Percentiles rank a stretch among this genome's conserved stretches.
phyloP scores from a whole-genome alignment of 2,113 vertebrate genomes.

The Drymodes brunneopygia region DNA sequence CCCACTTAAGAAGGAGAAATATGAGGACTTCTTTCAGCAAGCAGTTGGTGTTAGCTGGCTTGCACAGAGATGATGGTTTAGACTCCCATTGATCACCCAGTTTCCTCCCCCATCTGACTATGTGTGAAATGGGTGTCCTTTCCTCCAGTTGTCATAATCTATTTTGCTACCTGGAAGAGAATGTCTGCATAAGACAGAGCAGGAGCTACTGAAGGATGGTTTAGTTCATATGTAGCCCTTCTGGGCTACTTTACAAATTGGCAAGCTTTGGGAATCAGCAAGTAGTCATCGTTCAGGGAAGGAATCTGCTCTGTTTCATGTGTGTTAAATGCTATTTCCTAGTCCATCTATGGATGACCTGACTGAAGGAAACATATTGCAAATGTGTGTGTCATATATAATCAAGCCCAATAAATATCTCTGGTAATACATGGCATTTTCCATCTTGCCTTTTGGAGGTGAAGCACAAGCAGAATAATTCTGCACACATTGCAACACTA shows the following conservation, averaged over 20 bases:
- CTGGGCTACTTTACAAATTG: conserved; percentile 31
- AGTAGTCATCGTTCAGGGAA: not conserved
- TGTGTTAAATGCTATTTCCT: conserved; percentile 13
- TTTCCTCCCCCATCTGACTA: not conserved
- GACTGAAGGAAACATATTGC: conserved; percentile 46
- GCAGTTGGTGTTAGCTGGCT: not conserved
- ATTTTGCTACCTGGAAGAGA: not conserved
- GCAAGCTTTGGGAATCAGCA: not conserved
- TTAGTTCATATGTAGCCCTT: not conserved
- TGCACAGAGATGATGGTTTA: not conserved
- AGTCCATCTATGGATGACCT: conserved; percentile 19
- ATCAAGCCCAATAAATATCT: not conserved
- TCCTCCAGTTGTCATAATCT: not conserved
- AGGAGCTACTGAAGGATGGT: not conserved
- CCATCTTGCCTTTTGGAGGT: not conserved
- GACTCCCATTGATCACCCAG: not conserved
- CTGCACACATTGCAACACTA: not conserved
- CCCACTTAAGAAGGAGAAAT: not conserved
- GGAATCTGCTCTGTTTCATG: not conserved
- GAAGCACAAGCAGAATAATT: not conserved
- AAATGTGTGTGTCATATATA: conserved; percentile 16
- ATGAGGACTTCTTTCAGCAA: not conserved
- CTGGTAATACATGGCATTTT: not conserved
- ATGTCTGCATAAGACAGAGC: not conserved
- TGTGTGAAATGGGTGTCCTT: not conserved